phyloP scores from a whole-genome alignment of 2,888 invertebrate species.

The Lordiphosa andalusiaca region DNA sequence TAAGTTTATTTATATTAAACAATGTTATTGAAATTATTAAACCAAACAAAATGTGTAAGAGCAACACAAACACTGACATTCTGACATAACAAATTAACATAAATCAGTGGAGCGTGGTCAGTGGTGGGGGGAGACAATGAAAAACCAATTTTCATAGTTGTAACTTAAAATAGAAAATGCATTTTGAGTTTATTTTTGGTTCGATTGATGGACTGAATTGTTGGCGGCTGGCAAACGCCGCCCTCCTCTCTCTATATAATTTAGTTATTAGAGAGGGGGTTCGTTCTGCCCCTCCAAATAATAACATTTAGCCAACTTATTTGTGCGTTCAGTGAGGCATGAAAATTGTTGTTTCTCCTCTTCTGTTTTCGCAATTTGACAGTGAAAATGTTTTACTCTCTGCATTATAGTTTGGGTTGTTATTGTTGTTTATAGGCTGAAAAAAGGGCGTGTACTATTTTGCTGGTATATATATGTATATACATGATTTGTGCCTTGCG shows the following conservation, averaged over 20 bases:
- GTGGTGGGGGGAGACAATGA: conserved; percentile 6
- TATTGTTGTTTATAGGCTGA: too few relatives aligned
- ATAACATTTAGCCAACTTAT: conserved; percentile 69
- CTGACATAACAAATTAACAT: conserved; percentile 71
- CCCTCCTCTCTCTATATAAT: conserved; percentile 17
- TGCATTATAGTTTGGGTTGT: too few relatives aligned
- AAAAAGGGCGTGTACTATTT: too few relatives aligned
- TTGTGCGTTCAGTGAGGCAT: conserved; percentile 60
- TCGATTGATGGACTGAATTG: conserved; percentile 6
- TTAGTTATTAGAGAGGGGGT: conserved; percentile 20
- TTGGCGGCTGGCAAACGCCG: not conserved
- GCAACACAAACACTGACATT: conserved; percentile 23
- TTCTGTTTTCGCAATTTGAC: conserved; percentile 3
- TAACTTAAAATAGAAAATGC: conserved; percentile 64
- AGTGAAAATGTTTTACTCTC: too few relatives aligned
- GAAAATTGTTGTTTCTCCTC: conserved; percentile 48
- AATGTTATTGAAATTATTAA: conserved; percentile 17
- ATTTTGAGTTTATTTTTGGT: conserved; percentile 36
- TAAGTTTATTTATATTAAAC: conserved; percentile 23
- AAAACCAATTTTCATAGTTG: conserved; percentile 42
- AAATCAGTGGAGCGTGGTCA: conserved; percentile 68
- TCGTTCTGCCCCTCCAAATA: conserved; percentile 38
- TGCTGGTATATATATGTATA: too few relatives aligned
- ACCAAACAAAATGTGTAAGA: conserved; percentile 29
- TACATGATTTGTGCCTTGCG: too few relatives aligned